phyloP scores from a whole-genome alignment of 2,888 invertebrate species.

The Beris morrisii region DNA sequence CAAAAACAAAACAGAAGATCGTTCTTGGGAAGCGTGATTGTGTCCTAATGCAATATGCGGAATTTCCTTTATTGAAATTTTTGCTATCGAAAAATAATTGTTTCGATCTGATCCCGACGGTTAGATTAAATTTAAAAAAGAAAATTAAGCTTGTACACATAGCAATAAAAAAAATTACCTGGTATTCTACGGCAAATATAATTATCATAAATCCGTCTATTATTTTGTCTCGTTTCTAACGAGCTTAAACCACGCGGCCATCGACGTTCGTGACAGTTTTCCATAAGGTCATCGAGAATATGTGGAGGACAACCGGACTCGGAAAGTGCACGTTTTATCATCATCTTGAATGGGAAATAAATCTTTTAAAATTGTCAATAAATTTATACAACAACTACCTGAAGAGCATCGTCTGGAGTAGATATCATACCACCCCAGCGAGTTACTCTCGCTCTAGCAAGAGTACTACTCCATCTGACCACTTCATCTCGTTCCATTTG shows the following conservation, averaged over 20 bases:
- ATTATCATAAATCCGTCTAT: constrained; percentile 87
- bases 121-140: no score
- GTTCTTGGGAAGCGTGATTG: no score
- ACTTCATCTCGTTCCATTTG: constrained; percentile 95
- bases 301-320: constrained; percentile 94
- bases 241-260: constrained; percentile 95
- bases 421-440: constrained; percentile 99
- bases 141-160: no score
- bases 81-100: no score
- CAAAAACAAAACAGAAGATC: no score
- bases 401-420: constrained; percentile 91
- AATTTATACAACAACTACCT: constrained; percentile 60
- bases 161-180: constrained; percentile 55
- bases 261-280: constrained; percentile 92
- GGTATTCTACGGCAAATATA: constrained; percentile 94
- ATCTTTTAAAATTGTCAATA: constrained; percentile 4
- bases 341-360: constrained; percentile 63
- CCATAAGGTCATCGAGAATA: constrained; percentile 93
- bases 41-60: no score
- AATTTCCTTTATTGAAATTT: no score
- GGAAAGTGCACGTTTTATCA: constrained; percentile 89
- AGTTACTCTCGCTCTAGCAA: constrained; percentile 84
- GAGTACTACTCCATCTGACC: constrained; percentile 81
- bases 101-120: no score
- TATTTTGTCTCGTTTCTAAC: constrained; percentile 90